Conservation (phyloP, 53 echinoderm and acorn worm genomes). For the Patiria pectinifera region DNA sequence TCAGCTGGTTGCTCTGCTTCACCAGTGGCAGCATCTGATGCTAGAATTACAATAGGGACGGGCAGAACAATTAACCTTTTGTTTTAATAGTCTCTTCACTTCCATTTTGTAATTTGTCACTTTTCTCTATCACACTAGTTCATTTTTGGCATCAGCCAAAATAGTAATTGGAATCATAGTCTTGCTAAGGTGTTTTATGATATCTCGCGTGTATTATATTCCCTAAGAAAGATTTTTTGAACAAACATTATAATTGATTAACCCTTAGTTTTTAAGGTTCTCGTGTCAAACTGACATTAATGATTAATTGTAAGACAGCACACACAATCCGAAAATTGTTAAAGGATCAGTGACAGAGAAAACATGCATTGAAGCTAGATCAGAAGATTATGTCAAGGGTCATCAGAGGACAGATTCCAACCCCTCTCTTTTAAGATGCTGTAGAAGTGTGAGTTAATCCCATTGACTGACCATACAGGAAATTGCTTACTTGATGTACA, state of each 20-base stretch:
- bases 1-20: constrained; percentile 28
- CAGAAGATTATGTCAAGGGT: background rate
- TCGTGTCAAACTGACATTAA: too few species aligned
- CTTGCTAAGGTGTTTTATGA: too few species aligned
- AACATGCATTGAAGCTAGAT: background rate
- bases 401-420: background rate
- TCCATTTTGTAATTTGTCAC: too few species aligned
- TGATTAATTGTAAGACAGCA: too few species aligned
- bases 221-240: too few species aligned
- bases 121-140: background rate
- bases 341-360: background rate
- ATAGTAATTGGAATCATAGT: too few species aligned
- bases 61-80: constrained; percentile 25
- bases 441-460: too few species aligned
- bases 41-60: constrained; percentile 16
- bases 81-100: background rate
- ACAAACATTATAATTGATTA: too few species aligned
- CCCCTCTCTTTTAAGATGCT: too few species aligned
- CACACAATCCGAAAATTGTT: background rate
- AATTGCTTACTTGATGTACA: constrained; percentile 34
- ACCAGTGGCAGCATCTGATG: background rate
- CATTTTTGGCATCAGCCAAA: too few species aligned
- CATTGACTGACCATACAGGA: background rate
- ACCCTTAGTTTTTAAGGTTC: too few species aligned
- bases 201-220: too few species aligned